Evolutionary conservation across 2,113 vertebrate genomes (phyloP), one percentile per base, ranked within the genome.

Genomic region (Caranx melampygus): DNA sequence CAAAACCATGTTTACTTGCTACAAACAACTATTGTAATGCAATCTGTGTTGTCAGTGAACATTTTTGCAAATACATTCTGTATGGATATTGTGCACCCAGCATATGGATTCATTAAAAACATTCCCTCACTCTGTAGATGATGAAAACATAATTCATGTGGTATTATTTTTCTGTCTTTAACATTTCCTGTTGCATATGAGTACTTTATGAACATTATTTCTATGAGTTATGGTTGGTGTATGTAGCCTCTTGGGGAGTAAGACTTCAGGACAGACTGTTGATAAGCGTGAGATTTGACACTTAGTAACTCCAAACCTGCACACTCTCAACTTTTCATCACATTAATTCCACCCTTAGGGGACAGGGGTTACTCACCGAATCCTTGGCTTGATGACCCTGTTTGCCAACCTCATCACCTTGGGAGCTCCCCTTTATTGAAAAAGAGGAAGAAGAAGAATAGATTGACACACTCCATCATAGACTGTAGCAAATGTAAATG

Each of bases 321-420:
- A 40, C 20, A 31, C 61, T 74, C 52, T 87, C 55, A 76, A 55
- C 52, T 66, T 82, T 78, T 82, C 71, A 74, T 87, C 71, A 81
- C 37, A 81, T 83, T 77, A 76, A 83, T 73, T 75, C 66, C 13
- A 54, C 52, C 62, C 57, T 72, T 55, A 71, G 51, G 71, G 72
- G 65, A 73, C 65, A 52, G 52, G n/a, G 66, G 62, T 76, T 59
- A 49, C 44, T 76, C 20, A n/a, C 59, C 37, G 59, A 71, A 71
- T 70, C 67, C 1, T 7, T 66, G 45, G 60, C 66, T 82, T 75
- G 74, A 79, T 52, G 78, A 85, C 78, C 79, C 65, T 44, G 55
- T 82, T 81, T 18, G 7, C 54, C 16, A 65, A 73, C 64, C 66
- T 62, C 31, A 63, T 83, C 82, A 81, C 87, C 63, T 37, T n/a